These are phyloP conservation scores for Herpailurus yagouaroundi DNA, from an alignment of 2,113 vertebrate species.

Conservation along the genomic window DNA sequence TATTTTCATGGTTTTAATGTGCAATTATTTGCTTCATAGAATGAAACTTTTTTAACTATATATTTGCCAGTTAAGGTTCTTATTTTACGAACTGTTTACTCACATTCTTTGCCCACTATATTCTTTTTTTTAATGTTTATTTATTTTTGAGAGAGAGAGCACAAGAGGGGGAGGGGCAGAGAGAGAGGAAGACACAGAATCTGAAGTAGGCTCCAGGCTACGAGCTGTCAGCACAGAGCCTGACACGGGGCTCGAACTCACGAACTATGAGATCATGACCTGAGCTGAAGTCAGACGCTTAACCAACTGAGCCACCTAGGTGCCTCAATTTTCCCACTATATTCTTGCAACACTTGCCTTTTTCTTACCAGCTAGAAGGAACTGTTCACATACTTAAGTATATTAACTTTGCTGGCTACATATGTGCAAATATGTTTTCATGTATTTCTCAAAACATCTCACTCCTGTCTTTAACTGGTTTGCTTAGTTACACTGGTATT, in stretches of 20 bases:
- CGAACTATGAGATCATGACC: too few relatives aligned
- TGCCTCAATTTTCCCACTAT: background rate
- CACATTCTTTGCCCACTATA: background rate
- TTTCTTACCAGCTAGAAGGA: conserved; percentile 14
- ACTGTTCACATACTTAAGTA: background rate
- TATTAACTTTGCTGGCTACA: background rate
- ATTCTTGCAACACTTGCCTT: background rate
- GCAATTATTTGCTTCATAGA: conserved; percentile 33
- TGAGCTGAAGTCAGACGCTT: too few relatives aligned
- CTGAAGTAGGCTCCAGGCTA: too few relatives aligned
- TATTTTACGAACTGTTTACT: background rate
- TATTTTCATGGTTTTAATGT: conserved; percentile 52
- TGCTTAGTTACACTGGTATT: background rate
- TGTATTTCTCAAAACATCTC: background rate
- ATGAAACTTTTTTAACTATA: background rate
- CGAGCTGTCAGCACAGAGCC: too few relatives aligned
- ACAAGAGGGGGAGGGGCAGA: too few relatives aligned
- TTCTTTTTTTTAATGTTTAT: background rate
- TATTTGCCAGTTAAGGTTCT: conserved; percentile 20
- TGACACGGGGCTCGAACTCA: too few relatives aligned
- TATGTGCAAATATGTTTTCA: conserved; percentile 1
- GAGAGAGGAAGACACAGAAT: too few relatives aligned
- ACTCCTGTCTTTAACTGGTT: background rate
- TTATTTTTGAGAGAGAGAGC: too few relatives aligned
- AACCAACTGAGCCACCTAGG: too few relatives aligned